Base-by-base conservation (phyloP, 53 echinoderm and acorn worm species). In the Echinometra lucunter region DNA sequence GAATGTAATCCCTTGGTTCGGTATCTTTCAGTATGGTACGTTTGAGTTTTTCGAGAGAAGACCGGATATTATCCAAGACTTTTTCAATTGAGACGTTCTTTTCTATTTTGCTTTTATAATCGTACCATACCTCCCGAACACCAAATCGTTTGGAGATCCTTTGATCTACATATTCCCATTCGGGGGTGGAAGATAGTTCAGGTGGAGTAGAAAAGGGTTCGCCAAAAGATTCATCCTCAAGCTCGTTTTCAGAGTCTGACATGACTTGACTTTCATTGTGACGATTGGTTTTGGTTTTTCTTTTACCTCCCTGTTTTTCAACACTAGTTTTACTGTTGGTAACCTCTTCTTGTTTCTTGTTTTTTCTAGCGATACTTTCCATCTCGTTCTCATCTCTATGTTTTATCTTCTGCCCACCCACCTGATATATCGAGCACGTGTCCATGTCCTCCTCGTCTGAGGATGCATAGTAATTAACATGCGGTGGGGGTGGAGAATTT, bases 121-220 rank as follows among this genome's bases (percentile, higher is more conserved):
- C 91, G 17, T 66, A 91, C 91, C 91, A 91, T 0, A 44, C 47
- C 44, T 91, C 91, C 34, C 91, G 21, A 2, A 91, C 91, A 5
- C 91, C 91, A 30, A 91, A 91, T 23, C 91, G 13, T 40, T 69
- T 66, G 45, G 66, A 66, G 8, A 91, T 91, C 3, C 70, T 6
- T 69, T 66, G 69, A 19, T 69, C 70, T 66, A 91, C 18, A 25
- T 21, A 91, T 66, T 66, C 30, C 91, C 85, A 85, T 4, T 53
- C 23, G 28, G 85, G 85, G 30, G 85, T 45, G 6, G 45, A 47
- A 16, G 74, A 37, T 6, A 74, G 37, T 85, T 85, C 45, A 21
- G 85, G 85, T 13, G 49, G 45, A 2, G 25, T 85, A n/a, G 45
- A 5, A 85, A 85, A 85, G 6, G 6, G 8, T 47, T 85, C 85